phyloP scores from a whole-genome alignment of 2,113 vertebrate species.

The Coturnix japonica region DNA sequence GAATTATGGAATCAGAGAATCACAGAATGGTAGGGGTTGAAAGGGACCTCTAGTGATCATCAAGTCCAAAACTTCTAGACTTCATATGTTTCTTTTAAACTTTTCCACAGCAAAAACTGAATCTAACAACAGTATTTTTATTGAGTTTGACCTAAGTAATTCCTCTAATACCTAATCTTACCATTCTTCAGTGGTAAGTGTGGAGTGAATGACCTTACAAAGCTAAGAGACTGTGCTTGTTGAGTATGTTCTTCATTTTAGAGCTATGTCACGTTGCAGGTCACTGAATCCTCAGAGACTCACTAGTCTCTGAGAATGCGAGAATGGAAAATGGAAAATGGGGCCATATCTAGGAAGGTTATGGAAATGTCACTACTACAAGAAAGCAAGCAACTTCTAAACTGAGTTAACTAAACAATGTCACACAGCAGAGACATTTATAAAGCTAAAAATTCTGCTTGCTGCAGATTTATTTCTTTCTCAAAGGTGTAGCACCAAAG shows the following conservation, averaged over 20 bases:
- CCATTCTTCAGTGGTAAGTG: neutral
- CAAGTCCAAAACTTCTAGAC: neutral
- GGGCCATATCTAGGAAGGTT: neutral
- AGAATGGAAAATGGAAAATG: neutral
- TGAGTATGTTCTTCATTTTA: neutral
- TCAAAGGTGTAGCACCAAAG: neutral
- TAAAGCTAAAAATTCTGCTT: neutral
- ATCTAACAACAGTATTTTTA: neutral
- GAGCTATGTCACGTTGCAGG: too few relatives aligned
- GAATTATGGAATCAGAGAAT: neutral
- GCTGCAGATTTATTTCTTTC: neutral
- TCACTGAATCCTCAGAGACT: neutral
- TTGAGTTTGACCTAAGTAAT: neutral
- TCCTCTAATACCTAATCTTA: neutral
- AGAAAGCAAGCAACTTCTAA: neutral
- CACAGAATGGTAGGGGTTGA: too few relatives aligned
- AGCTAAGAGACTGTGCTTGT: neutral
- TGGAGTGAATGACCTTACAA: neutral
- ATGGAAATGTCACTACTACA: neutral
- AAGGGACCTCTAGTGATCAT: too few relatives aligned
- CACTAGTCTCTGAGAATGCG: rapidly evolving
- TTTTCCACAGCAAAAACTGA: neutral
- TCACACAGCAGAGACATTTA: neutral
- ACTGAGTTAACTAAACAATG: neutral
- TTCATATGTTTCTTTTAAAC: neutral